Percentiles rank a stretch among this genome's conserved stretches.
These are phyloP conservation scores for Toxotes lorentzi DNA, from an alignment of 2,797 vertebrate species.

Conservation along the genomic window DNA sequence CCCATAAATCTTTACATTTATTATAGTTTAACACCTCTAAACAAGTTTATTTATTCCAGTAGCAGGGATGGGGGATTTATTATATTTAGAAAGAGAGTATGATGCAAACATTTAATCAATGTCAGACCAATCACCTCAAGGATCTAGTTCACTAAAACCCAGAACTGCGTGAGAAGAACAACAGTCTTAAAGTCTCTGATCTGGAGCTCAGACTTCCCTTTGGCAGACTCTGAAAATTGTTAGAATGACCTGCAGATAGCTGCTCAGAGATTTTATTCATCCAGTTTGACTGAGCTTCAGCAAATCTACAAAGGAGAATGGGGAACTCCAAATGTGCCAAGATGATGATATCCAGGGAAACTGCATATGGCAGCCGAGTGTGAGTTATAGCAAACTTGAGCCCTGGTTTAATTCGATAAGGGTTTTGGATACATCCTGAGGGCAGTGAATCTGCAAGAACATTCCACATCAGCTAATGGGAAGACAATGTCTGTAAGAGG, in stretches of 20 bases:
- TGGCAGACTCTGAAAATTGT: not conserved
- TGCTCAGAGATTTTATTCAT: not conserved
- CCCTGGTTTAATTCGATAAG: conserved; percentile 32
- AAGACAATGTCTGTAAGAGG: conserved; percentile 6
- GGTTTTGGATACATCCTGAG: conserved; percentile 10
- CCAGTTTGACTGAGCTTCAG: conserved; percentile 11
- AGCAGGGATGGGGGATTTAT: not conserved
- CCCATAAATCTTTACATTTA: not conserved
- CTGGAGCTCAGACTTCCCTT: not conserved
- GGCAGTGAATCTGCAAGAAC: not conserved
- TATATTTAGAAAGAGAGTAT: not conserved
- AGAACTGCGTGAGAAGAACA: not conserved
- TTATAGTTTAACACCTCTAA: not conserved
- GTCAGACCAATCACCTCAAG: conserved; percentile 3
- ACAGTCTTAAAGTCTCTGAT: not conserved
- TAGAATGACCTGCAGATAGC: conserved; percentile 2
- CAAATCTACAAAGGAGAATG: not conserved
- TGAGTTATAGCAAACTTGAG: conserved; percentile 18
- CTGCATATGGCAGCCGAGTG: conserved; percentile 22
- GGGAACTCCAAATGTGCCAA: conserved; percentile 4
- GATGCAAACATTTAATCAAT: not conserved
- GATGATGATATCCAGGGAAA: conserved; percentile 16
- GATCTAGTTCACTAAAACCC: not conserved
- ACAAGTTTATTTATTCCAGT: not conserved
- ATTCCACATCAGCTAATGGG: conserved; percentile 15